Percentiles rank a stretch among this genome's conserved stretches.
Evolutionary conservation across 2,888 invertebrate species (phyloP).

Genomic region (Yponomeuta cagnagella): DNA sequence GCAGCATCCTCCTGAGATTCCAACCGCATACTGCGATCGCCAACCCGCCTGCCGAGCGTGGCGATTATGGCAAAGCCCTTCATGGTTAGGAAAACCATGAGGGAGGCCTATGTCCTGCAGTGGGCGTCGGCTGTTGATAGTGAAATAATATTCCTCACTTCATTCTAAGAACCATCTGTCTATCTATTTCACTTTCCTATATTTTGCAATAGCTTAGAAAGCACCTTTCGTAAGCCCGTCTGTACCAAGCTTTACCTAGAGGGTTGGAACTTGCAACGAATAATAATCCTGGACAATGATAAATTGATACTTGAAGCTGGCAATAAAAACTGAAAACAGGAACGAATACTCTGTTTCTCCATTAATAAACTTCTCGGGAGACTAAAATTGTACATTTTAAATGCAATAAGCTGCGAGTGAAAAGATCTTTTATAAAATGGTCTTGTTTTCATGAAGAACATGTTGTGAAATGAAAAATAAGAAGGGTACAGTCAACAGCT

Average conservation of each 20-base stretch:
- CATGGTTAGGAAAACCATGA: too few relatives aligned
- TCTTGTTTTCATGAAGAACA: background rate
- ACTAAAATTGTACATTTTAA: background rate
- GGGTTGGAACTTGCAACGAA: background rate
- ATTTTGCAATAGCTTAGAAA: too few relatives aligned
- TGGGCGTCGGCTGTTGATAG: too few relatives aligned
- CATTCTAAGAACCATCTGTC: too few relatives aligned
- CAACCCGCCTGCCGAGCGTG: too few relatives aligned
- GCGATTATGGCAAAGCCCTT: too few relatives aligned
- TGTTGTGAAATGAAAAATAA: too few relatives aligned
- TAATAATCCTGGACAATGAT: background rate
- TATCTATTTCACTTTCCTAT: too few relatives aligned
- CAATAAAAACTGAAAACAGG: background rate
- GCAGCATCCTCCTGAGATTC: too few relatives aligned
- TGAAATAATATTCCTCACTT: background rate
- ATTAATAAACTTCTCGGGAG: background rate
- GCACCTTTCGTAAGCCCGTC: background rate
- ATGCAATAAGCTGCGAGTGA: background rate
- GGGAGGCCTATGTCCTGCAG: too few relatives aligned
- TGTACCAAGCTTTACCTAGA: background rate
- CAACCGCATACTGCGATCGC: too few relatives aligned
- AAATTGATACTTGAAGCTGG: conserved; percentile 1
- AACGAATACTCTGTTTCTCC: background rate
- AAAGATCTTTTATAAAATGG: background rate
- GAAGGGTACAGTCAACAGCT: too few relatives aligned